These are phyloP conservation scores for Corticium candelabrum DNA, from an alignment of 37 sponge, comb jelly and placozoan species.

Conservation along the genomic window DNA sequence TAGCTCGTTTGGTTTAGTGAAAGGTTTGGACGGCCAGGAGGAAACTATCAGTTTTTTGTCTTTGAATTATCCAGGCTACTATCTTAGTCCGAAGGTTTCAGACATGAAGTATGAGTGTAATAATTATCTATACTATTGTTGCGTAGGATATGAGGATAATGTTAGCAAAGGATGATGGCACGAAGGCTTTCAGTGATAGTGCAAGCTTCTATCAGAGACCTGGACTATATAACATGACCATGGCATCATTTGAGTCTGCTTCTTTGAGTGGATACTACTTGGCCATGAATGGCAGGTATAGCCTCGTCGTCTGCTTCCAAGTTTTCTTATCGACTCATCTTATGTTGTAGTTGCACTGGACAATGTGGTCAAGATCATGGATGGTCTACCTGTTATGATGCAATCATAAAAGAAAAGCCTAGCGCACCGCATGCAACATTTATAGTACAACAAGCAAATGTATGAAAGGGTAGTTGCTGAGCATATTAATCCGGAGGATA, in stretches of 20 bases:
- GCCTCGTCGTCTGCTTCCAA: too few species aligned
- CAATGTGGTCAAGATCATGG: too few species aligned
- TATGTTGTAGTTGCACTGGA: slow-evolving; percentile 1
- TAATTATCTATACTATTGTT: too few species aligned
- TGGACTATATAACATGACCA: not conserved
- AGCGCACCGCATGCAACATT: too few species aligned
- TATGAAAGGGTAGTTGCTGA: too few species aligned
- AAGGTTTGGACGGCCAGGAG: not conserved
- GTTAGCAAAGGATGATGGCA: not conserved
- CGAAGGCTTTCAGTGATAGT: not conserved
- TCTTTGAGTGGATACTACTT: too few species aligned
- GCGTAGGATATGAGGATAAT: not conserved
- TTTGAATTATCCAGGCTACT: not conserved
- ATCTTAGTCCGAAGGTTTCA: slow-evolving; percentile 1
- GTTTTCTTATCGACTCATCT: too few species aligned
- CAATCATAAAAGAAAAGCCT: too few species aligned
- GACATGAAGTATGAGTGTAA: too few species aligned
- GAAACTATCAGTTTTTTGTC: not conserved
- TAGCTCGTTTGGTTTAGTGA: not conserved
- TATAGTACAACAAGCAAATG: not conserved
- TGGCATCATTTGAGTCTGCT: not conserved
- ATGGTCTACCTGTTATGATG: too few species aligned
- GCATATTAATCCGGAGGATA: too few species aligned
- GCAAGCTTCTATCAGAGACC: not conserved
- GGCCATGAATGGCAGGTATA: too few species aligned